These are phyloP conservation scores for Bradynema listronoti DNA, from an alignment of 1,140 invertebrate species.

Conservation along the genomic window DNA sequence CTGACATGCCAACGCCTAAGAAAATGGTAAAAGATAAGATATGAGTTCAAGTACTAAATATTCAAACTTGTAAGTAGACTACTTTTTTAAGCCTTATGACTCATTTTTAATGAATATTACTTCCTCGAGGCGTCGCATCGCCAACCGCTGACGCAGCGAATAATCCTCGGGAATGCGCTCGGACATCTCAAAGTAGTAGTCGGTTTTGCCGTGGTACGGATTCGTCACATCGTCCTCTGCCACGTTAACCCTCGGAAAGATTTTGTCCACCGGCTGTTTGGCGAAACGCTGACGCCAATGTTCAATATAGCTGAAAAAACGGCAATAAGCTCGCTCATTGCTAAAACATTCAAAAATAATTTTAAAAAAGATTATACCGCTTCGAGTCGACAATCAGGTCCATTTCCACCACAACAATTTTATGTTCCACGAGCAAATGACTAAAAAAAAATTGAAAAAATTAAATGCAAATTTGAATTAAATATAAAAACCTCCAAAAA, in stretches of 20 bases:
- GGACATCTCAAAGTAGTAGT: conserved; percentile 53
- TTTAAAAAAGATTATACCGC: conserved; percentile 33
- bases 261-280: conserved; percentile 46
- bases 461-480: no score
- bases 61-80: not conserved
- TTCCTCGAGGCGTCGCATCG: conserved; percentile 57
- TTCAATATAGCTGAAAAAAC: conserved; percentile 42
- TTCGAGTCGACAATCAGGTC: conserved; percentile 56
- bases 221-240: conserved; percentile 39
- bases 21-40: not conserved
- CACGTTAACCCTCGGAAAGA: conserved; percentile 54
- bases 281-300: conserved; percentile 56
- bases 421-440: no score
- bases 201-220: conserved; percentile 38
- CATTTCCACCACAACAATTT: conserved; percentile 55
- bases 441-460: no score
- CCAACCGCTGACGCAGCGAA: conserved; percentile 47
- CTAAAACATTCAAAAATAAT: no score
- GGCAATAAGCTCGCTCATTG: not conserved
- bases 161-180: conserved; percentile 42
- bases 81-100: not conserved
- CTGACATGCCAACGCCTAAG: conserved; percentile 46
- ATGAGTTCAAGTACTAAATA: not conserved
- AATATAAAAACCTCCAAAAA: conserved; percentile 16
- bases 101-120: not conserved